Percentiles rank a stretch among this genome's conserved stretches.
Evolutionary conservation across 2,113 vertebrate genomes (phyloP).

Genomic region (Neopipo cinnamomea): DNA sequence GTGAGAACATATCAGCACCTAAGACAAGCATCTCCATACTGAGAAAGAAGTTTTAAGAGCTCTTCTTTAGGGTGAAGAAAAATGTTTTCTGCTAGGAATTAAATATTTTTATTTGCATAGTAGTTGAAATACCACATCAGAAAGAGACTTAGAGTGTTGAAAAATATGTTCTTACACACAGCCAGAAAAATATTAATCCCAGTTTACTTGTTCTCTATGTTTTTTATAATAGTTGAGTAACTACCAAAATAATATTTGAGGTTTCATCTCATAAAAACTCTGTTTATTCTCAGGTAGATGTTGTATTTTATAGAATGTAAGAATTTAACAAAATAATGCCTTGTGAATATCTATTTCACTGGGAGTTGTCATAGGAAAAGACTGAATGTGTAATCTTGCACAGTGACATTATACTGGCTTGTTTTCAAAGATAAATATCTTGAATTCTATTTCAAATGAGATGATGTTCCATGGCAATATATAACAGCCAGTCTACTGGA

Average conservation of each 20-base stretch:
- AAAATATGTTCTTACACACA: not conserved
- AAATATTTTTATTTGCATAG: not conserved
- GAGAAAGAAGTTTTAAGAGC: not conserved
- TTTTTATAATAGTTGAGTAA: not conserved
- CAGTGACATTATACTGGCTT: not conserved
- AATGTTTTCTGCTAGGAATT: not conserved
- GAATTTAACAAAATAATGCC: not conserved
- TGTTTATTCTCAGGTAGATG: not conserved
- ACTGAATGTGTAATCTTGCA: not conserved
- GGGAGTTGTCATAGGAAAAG: not conserved
- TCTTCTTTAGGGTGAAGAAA: not conserved
- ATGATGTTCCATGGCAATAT: not conserved
- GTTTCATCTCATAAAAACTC: not conserved
- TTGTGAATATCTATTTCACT: not conserved
- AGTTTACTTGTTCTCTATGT: not conserved
- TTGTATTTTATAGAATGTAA: not conserved
- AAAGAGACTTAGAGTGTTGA: not conserved
- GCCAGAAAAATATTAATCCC: not conserved
- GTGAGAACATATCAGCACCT: not conserved
- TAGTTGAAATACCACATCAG: not conserved
- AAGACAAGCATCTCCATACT: not conserved
- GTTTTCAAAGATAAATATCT: constrained; percentile 17
- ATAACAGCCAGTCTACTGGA: not conserved
- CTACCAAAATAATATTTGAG: not conserved
- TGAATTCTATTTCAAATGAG: constrained; percentile 37